These are phyloP conservation scores for Microhierax caerulescens DNA, from an alignment of 2,797 vertebrate genomes.

Conservation along the genomic window DNA sequence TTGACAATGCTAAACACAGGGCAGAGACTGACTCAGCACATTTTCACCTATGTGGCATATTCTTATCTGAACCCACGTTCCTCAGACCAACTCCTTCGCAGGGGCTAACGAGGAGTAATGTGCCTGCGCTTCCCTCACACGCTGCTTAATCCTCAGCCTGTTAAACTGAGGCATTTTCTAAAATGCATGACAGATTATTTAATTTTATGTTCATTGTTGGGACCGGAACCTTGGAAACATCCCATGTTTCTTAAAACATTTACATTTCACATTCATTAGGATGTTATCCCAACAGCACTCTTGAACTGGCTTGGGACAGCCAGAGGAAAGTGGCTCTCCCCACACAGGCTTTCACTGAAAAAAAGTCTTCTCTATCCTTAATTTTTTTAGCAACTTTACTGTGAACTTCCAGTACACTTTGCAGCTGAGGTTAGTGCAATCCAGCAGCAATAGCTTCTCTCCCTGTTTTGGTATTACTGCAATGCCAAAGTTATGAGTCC, in stretches of 20 bases:
- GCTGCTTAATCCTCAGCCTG: neutral
- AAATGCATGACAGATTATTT: neutral
- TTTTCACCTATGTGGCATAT: neutral
- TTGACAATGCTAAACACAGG: neutral
- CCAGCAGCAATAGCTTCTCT: neutral
- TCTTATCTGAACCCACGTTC: rapidly evolving
- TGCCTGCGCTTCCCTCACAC: rapidly evolving
- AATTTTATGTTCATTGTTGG: neutral
- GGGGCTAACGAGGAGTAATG: neutral
- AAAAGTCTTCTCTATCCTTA: neutral
- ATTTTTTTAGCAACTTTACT: neutral
- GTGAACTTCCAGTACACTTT: neutral
- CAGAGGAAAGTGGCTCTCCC: neutral
- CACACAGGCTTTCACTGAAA: neutral
- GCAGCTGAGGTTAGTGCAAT: neutral
- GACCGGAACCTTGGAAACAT: neutral
- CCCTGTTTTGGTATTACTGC: neutral
- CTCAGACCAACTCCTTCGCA: rapidly evolving
- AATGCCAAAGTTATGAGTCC: neutral
- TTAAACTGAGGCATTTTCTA: neutral
- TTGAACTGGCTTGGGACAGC: rapidly evolving
- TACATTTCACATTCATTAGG: neutral
- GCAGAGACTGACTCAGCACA: neutral
- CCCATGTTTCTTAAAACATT: neutral
- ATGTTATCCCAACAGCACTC: neutral